Evolutionary conservation across 2,888 invertebrate genomes (phyloP), one percentile per base, ranked within the genome.

Genomic region (Meghimatium bilineatum): DNA sequence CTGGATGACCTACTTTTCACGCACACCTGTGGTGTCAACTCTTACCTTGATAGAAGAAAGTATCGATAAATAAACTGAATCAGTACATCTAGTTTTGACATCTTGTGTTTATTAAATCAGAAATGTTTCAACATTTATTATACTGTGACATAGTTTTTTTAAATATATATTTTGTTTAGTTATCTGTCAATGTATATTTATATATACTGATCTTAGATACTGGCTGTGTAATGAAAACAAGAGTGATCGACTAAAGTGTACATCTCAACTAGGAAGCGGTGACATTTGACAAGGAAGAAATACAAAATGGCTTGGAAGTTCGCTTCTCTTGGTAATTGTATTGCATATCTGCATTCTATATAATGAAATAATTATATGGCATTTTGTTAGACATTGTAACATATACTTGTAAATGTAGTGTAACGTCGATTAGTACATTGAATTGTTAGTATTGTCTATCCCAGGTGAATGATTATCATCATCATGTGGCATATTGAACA

Each of bases 1-100:
- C 29, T 29, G n/a, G 12, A n/a, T 81, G 81, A 81, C 81, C 81
- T 74, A 81, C 34, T 81, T 81, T 12, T 72, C 71, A 71, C 1
- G 32, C 56, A 20, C 34, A 36, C 34, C 60, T 36, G 76, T 34
- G 36, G 3, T 8, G 38, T 38, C 52, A 14, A 49, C 60, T 81
- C 60, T 74, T 44, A 81, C 81, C 72, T 60, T 34, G 38, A 29
- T n/a, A 74, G 71, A 44, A 63, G 20, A 36, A 60, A 81, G 0
- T 81, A 81, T 44, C 74, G 81, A 81, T 72, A 60, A 38, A 38
- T n/a, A 0, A 8, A 1, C 8, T 23, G n/a, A 63, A 23, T n/a
- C 3, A n/a, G 6, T 26, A 63, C 2, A 26, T n/a, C 60, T 1
- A 23, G 12, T 63, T 63, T 63, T 23, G 3, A 63, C 6, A 6